A percentile compares a stretch with the other conserved stretches of the same genome.
These are phyloP conservation scores for Hetaerina americana DNA, from an alignment of 1,140 invertebrate species.

Conservation along the genomic window DNA sequence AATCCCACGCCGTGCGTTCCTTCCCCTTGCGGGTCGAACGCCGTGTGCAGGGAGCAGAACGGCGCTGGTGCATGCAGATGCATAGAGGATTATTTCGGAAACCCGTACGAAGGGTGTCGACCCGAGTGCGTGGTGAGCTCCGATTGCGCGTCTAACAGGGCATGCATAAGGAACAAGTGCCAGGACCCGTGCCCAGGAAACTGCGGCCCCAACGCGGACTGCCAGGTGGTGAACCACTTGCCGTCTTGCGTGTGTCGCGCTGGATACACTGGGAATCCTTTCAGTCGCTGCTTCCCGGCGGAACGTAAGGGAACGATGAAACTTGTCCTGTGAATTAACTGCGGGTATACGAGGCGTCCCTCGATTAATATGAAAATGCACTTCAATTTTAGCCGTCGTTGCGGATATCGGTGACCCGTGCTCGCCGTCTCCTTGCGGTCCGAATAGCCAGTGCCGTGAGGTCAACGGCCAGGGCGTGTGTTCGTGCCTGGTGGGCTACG, in stretches of 20 bases:
- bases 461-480: conserved; percentile 21
- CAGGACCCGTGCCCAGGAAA: conserved; percentile 50
- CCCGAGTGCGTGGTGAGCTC: conserved; percentile 49
- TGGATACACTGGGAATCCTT: conserved; percentile 41
- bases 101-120: conserved; percentile 54
- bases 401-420: conserved; percentile 20
- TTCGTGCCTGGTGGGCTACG: conserved; percentile 19
- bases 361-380: conserved; percentile 20
- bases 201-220: conserved; percentile 50
- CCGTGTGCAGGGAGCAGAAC: conserved; percentile 44
- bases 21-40: conserved; percentile 57
- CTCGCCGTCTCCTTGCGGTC: conserved; percentile 30
- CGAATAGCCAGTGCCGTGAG: conserved; percentile 27
- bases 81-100: conserved; percentile 49
- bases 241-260: conserved; percentile 32
- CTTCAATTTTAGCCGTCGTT: conserved; percentile 11
- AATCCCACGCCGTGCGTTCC: conserved; percentile 37
- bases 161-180: conserved; percentile 46
- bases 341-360: conserved; percentile 16
- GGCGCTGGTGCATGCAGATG: conserved; percentile 51
- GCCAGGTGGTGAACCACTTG: conserved; percentile 51
- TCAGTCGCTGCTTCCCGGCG: conserved; percentile 33
- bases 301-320: not conserved
- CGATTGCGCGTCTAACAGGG: conserved; percentile 43
- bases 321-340: conserved; percentile 7